Evolutionary conservation across 2,113 vertebrate species (phyloP).

Genomic region (Pachycephala philippinensis): DNA sequence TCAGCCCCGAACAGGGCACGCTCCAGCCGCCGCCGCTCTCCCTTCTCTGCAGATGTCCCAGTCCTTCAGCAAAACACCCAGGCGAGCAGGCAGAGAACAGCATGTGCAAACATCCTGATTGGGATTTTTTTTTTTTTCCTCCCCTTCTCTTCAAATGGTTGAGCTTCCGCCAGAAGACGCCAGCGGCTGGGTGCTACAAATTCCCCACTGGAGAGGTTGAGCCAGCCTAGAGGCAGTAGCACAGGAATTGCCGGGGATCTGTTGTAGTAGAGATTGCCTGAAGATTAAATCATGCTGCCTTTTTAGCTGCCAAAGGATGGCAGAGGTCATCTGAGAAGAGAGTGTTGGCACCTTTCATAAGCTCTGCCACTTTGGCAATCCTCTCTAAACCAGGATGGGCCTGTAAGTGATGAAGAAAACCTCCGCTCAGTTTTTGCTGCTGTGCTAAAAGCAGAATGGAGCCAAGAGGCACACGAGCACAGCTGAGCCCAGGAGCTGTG

Average conservation of each 20-base stretch:
- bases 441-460: neutral
- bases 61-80: constrained; percentile 16
- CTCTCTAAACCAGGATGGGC: neutral
- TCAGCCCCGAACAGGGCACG: neutral
- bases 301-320: neutral
- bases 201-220: constrained; percentile 40
- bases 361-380: neutral
- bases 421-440: neutral
- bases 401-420: neutral
- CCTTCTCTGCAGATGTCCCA: constrained; percentile 31
- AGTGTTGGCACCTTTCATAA: neutral
- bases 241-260: neutral
- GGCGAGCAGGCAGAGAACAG: neutral
- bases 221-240: neutral
- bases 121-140: neutral
- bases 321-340: neutral
- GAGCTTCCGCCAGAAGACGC: constrained; percentile 48
- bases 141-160: neutral
- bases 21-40: neutral
- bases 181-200: constrained; percentile 64
- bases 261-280: neutral
- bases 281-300: neutral
- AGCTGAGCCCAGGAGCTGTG: neutral
- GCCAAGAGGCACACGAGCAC: neutral
- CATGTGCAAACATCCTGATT: neutral